Evolutionary conservation across 1,140 invertebrate genomes (phyloP).

Genomic region (Periplaneta americana): DNA sequence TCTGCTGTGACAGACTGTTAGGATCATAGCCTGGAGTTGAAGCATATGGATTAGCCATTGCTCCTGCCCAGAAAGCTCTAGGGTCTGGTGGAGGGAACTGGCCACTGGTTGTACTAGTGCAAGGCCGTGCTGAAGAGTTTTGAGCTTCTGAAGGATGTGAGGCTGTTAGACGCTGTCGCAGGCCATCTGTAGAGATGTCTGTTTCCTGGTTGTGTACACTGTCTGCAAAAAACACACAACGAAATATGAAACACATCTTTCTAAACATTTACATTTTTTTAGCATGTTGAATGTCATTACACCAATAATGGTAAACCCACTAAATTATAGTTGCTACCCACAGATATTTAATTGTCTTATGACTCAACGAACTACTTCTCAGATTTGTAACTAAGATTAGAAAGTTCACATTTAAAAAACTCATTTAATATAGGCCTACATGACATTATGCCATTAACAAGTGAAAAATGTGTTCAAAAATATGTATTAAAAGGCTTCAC

Average conservation of each 20-base stretch:
- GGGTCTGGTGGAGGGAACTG: constrained; percentile 6
- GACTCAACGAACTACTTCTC: no score
- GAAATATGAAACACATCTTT: neutral
- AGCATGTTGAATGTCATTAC: no score
- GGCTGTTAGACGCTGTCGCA: neutral
- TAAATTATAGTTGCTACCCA: no score
- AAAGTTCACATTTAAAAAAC: no score
- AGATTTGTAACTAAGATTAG: no score
- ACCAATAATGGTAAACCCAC: no score
- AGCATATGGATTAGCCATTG: constrained; percentile 11
- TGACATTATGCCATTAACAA: no score
- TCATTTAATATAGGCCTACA: no score
- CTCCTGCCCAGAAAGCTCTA: constrained; percentile 10
- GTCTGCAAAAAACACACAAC: neutral
- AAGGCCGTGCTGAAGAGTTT: neutral
- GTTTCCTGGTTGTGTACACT: neutral
- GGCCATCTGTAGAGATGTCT: neutral
- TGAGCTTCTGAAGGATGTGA: neutral
- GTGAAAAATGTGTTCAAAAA: no score
- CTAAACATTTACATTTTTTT: no score
- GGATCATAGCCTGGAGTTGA: constrained; percentile 11
- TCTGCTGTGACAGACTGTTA: constrained; percentile 43
- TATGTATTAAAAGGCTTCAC: no score
- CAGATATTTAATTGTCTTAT: no score
- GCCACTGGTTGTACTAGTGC: neutral